Conservation (phyloP, 2,113 vertebrate genomes). For the Festucalex cinctus region DNA sequence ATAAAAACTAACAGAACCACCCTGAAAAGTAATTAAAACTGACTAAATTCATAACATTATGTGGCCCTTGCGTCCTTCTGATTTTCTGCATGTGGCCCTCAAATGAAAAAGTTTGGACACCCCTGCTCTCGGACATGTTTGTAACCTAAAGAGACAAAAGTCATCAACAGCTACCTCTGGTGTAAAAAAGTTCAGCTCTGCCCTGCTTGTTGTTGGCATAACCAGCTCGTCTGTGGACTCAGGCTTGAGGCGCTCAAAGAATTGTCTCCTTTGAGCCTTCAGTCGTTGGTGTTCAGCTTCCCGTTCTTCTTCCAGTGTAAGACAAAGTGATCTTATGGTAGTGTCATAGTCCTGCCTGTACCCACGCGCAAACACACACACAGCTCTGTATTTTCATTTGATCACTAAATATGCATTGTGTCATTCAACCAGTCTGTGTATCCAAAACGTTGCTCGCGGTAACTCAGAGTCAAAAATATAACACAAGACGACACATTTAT, state of each 20-base stretch:
- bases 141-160: neutral
- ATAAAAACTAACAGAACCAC: no score
- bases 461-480: no score
- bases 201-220: neutral
- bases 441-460: no score
- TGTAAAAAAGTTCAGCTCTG: neutral
- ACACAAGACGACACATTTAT: neutral
- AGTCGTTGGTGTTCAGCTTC: neutral
- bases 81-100: no score
- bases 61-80: no score
- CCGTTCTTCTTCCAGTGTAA: slow-evolving; percentile 4
- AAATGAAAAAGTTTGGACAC: no score
- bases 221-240: slow-evolving; percentile 2
- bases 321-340: neutral
- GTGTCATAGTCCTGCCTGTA: slow-evolving; percentile 1
- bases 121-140: no score
- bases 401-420: no score
- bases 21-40: no score
- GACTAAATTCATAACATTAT: no score
- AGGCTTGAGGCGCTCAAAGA: neutral
- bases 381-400: no score
- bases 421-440: no score
- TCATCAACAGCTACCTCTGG: neutral
- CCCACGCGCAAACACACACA: neutral
- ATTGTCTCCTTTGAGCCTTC: neutral